Evolutionary conservation across 2,113 vertebrate species (phyloP).

Genomic region (Hippotragus niger): DNA sequence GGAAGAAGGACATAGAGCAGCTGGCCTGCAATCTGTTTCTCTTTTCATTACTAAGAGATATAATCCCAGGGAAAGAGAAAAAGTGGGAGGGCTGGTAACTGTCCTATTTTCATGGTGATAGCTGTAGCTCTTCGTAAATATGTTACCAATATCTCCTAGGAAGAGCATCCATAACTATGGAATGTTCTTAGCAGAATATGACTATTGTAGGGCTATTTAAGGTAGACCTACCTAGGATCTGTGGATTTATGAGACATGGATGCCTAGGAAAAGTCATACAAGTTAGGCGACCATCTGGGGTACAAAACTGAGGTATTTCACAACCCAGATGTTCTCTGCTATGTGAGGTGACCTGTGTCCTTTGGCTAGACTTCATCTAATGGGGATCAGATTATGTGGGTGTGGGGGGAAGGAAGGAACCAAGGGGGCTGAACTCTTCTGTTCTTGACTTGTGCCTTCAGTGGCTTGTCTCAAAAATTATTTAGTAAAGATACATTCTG

Average conservation of each 20-base stretch:
- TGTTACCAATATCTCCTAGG: background rate
- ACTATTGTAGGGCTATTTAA: background rate
- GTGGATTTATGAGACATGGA: background rate
- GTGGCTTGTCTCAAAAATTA: background rate
- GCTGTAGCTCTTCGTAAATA: background rate
- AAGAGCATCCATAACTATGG: background rate
- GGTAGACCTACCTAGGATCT: background rate
- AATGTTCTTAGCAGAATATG: background rate
- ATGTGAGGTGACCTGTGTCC: background rate
- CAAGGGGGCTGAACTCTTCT: background rate
- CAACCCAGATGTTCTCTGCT: background rate
- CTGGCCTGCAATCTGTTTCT: background rate
- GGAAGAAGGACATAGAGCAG: background rate
- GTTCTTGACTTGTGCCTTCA: background rate
- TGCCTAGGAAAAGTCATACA: background rate
- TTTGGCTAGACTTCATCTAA: background rate
- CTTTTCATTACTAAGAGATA: background rate
- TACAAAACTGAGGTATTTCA: background rate
- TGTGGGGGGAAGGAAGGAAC: background rate
- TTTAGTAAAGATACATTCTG: background rate
- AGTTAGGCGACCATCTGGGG: background rate
- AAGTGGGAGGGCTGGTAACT: background rate
- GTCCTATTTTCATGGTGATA: background rate
- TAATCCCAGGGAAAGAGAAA: background rate
- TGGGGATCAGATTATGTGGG: background rate